A percentile compares a stretch with the other conserved stretches of the same genome.
phyloP scores from a whole-genome alignment of 2,888 invertebrate genomes.

The Gandaritis pyraliata region DNA sequence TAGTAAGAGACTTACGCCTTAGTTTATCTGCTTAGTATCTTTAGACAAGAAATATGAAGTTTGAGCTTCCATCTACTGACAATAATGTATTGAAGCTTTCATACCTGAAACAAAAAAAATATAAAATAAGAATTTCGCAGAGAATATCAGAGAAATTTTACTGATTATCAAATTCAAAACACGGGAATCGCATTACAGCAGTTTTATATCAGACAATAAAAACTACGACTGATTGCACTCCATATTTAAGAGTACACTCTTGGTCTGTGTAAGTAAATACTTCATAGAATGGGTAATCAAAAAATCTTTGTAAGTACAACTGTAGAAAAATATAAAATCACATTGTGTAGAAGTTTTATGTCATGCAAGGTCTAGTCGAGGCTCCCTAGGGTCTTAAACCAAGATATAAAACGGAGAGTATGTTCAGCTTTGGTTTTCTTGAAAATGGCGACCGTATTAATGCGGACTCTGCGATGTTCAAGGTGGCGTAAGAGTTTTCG shows the following conservation, averaged over 20 bases:
- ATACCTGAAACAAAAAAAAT: slow-evolving; percentile 29
- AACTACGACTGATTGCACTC: too few species aligned
- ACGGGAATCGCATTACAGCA: too few species aligned
- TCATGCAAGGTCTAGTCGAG: slow-evolving; percentile 9
- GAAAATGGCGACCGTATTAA: neutral
- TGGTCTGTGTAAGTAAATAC: too few species aligned
- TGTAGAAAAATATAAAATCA: slow-evolving; percentile 2
- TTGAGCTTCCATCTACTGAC: slow-evolving; percentile 3
- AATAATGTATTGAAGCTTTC: slow-evolving; percentile 7
- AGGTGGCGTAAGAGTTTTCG: neutral
- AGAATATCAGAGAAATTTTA: too few species aligned
- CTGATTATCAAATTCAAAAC: too few species aligned
- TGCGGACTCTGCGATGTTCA: neutral
- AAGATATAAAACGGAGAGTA: slow-evolving; percentile 15
- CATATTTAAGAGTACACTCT: too few species aligned
- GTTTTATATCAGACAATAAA: too few species aligned
- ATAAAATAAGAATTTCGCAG: neutral
- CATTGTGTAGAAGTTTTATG: slow-evolving; percentile 8
- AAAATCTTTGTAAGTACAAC: too few species aligned
- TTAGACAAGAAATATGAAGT: neutral
- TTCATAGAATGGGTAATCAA: too few species aligned
- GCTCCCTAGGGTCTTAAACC: slow-evolving; percentile 17
- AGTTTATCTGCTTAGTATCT: too few species aligned
- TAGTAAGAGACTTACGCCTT: too few species aligned
- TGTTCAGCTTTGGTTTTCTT: slow-evolving; percentile 3